These are phyloP conservation scores for Struthio camelus DNA, from an alignment of 2,113 vertebrate species.

Conservation along the genomic window DNA sequence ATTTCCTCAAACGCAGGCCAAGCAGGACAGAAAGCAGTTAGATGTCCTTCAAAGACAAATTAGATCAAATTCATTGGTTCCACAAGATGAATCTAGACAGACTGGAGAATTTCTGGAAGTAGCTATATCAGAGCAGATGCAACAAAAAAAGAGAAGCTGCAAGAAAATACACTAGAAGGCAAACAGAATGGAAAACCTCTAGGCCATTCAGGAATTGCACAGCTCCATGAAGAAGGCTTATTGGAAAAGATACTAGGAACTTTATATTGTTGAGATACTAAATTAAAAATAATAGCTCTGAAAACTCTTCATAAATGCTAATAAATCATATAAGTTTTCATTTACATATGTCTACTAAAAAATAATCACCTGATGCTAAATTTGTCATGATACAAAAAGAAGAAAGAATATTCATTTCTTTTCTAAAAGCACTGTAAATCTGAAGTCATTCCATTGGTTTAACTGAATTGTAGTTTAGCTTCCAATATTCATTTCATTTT, in stretches of 20 bases:
- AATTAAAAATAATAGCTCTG: background rate
- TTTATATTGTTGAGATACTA: background rate
- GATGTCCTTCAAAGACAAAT: background rate
- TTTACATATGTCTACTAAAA: background rate
- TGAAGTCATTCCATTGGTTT: background rate
- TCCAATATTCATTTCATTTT: background rate
- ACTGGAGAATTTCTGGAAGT: constrained; percentile 9
- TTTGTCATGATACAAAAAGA: background rate
- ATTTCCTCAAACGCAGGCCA: background rate
- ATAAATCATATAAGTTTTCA: background rate
- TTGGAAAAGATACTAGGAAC: background rate
- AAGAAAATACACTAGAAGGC: background rate
- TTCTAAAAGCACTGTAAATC: background rate
- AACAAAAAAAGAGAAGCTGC: background rate
- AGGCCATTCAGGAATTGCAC: background rate
- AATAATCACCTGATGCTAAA: background rate
- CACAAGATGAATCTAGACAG: background rate
- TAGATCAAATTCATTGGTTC: background rate
- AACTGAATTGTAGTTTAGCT: background rate
- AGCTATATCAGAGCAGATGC: background rate
- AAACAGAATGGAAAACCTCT: background rate
- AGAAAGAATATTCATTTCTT: background rate
- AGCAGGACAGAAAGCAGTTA: background rate
- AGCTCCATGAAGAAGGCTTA: background rate
- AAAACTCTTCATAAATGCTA: background rate